Evolutionary conservation across 2,888 invertebrate species (phyloP).

Genomic region (Linnaemya tessellans): DNA sequence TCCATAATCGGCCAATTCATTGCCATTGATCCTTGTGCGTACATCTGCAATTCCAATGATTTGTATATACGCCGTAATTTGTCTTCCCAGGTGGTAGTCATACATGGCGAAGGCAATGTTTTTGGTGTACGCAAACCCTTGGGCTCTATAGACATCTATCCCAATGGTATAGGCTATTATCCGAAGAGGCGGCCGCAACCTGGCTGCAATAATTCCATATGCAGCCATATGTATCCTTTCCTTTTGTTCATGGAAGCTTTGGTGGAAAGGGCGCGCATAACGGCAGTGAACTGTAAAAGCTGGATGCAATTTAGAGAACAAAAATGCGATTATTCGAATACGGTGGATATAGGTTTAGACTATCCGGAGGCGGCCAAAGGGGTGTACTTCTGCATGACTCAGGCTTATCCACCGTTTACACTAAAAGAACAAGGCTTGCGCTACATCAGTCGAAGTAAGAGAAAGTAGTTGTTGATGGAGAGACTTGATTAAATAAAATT

Average conservation of each 20-base stretch:
- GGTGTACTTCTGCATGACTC: constrained; percentile 79
- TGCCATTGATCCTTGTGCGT: constrained; percentile 79
- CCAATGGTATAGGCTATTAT: constrained; percentile 80
- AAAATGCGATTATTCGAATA: constrained; percentile 77
- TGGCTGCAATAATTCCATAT: constrained; percentile 78
- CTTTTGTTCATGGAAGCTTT: constrained; percentile 80
- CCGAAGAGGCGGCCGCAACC: constrained; percentile 78
- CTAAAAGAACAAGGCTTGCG: constrained; percentile 78
- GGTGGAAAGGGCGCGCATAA: constrained; percentile 78
- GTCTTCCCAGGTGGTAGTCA: constrained; percentile 76
- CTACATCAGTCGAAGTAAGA: constrained; percentile 71
- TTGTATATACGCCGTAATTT: constrained; percentile 76
- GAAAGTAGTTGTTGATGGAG: background rate
- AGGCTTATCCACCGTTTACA: constrained; percentile 79
- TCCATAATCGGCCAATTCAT: constrained; percentile 76
- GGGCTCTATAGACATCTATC: constrained; percentile 80
- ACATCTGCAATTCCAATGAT: constrained; percentile 78
- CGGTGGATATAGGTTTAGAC: constrained; percentile 76
- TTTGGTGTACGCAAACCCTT: constrained; percentile 77
- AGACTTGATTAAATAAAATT: background rate
- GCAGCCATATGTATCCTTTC: constrained; percentile 81
- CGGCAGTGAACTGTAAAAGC: constrained; percentile 79
- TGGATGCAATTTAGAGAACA: constrained; percentile 78
- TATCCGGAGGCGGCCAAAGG: constrained; percentile 77
- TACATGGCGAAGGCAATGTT: constrained; percentile 80